A percentile compares a stretch with the other conserved stretches of the same genome.
phyloP scores from a whole-genome alignment of 1,140 invertebrate genomes.

The Zaprionus ghesquierei region DNA sequence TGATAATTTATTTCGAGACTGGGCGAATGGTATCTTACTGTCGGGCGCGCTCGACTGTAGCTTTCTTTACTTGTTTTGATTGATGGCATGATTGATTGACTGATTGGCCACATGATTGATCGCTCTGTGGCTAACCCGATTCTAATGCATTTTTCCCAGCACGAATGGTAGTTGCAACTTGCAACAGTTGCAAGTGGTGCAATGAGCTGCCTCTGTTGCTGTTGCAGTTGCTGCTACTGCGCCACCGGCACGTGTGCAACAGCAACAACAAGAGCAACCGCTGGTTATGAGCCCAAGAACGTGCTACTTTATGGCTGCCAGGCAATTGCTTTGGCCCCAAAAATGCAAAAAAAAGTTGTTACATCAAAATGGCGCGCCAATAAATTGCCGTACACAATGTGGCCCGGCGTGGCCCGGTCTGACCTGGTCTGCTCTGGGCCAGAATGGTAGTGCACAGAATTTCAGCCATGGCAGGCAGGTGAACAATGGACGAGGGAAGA shows the following conservation, averaged over 20 bases:
- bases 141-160: slow-evolving; percentile 17
- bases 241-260: slow-evolving; percentile 39
- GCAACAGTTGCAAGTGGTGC: neutral
- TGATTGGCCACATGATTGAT: slow-evolving; percentile 45
- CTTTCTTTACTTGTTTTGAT: no score
- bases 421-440: neutral
- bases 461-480: no score
- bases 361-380: slow-evolving; percentile 57
- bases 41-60: no score
- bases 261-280: slow-evolving; percentile 1
- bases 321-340: slow-evolving; percentile 41
- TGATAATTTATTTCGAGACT: no score
- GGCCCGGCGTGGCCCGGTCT: slow-evolving; percentile 1
- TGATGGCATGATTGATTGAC: slow-evolving; percentile 29
- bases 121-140: slow-evolving; percentile 41
- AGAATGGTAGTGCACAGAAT: no score
- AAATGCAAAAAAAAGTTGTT: slow-evolving; percentile 2
- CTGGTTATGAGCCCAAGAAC: slow-evolving; percentile 7
- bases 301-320: slow-evolving; percentile 18
- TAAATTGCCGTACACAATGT: slow-evolving; percentile 50
- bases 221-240: neutral
- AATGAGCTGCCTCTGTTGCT: neutral
- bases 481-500: neutral
- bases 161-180: slow-evolving; percentile 9
- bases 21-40: no score